Evolutionary conservation across 2,797 vertebrate species (phyloP).

Genomic region (Acipenser oxyrinchus): DNA sequence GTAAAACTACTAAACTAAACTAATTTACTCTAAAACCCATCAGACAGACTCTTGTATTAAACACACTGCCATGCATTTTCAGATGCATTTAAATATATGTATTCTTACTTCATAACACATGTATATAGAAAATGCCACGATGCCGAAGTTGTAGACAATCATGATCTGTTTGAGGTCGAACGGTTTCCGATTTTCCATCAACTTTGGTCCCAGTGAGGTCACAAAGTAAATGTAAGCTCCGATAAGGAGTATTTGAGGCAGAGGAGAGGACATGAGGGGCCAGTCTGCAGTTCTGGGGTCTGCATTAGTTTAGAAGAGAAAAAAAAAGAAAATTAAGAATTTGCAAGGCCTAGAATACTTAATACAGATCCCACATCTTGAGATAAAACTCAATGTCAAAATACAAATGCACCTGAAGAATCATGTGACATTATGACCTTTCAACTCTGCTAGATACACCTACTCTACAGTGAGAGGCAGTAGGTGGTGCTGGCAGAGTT

Average conservation of each 20-base stretch:
- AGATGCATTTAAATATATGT: too few species aligned
- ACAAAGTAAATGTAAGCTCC: conserved; percentile 82
- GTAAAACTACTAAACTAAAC: too few species aligned
- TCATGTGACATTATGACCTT: too few species aligned
- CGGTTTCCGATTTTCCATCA: conserved; percentile 93
- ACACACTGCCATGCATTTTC: too few species aligned
- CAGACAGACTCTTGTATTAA: not conserved
- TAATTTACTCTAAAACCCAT: not conserved
- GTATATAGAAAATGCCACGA: conserved; percentile 86
- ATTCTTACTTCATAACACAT: conserved; percentile 85
- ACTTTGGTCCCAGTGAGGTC: conserved; percentile 74
- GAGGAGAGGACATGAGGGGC: conserved; percentile 84
- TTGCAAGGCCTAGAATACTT: not conserved
- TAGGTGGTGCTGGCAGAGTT: too few species aligned
- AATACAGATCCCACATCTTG: not conserved
- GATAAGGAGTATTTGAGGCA: conserved; percentile 79
- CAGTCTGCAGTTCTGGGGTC: conserved; percentile 78
- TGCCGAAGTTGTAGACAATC: conserved; percentile 76
- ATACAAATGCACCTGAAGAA: not conserved
- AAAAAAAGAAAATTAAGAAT: not conserved
- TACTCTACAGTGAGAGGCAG: too few species aligned
- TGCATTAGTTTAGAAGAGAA: conserved; percentile 33
- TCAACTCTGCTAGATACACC: too few species aligned
- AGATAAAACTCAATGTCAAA: not conserved
- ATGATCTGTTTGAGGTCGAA: conserved; percentile 80